These are phyloP conservation scores for Entomobrya multifasciata DNA, from an alignment of 2,888 invertebrate species.

Conservation along the genomic window DNA sequence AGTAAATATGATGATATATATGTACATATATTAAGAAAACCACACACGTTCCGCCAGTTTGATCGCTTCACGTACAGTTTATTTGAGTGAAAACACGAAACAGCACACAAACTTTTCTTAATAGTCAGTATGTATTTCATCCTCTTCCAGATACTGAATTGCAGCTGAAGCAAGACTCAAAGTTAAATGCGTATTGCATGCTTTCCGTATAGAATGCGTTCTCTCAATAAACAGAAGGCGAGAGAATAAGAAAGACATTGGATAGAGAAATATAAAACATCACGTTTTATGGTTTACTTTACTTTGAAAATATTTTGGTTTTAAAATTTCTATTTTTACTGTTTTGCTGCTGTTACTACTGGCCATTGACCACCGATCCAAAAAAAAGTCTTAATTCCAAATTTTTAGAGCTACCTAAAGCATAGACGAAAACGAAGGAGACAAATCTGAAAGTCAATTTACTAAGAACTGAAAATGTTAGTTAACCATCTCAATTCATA, in stretches of 20 bases:
- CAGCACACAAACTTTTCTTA: slow-evolving; percentile 33
- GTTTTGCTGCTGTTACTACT: background rate
- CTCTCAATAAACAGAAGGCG: background rate
- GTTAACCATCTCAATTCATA: no score
- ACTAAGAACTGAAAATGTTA: no score
- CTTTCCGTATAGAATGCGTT: background rate
- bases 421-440: no score
- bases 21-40: slow-evolving; percentile 50
- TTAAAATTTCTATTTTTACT: background rate
- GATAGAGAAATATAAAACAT: background rate
- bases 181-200: background rate
- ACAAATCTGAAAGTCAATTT: no score
- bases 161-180: no score
- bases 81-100: slow-evolving; percentile 15
- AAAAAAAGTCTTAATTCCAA: no score
- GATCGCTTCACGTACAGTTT: slow-evolving; percentile 59
- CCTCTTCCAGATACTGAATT: background rate
- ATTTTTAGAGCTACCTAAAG: no score
- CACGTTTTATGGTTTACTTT: no score
- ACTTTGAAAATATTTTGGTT: background rate
- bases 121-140: slow-evolving; percentile 33
- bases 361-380: no score
- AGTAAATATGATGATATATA: background rate
- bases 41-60: slow-evolving; percentile 62
- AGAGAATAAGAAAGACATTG: background rate